Evolutionary conservation across 2,888 invertebrate genomes (phyloP).

Genomic region (Drosophila affinis): DNA sequence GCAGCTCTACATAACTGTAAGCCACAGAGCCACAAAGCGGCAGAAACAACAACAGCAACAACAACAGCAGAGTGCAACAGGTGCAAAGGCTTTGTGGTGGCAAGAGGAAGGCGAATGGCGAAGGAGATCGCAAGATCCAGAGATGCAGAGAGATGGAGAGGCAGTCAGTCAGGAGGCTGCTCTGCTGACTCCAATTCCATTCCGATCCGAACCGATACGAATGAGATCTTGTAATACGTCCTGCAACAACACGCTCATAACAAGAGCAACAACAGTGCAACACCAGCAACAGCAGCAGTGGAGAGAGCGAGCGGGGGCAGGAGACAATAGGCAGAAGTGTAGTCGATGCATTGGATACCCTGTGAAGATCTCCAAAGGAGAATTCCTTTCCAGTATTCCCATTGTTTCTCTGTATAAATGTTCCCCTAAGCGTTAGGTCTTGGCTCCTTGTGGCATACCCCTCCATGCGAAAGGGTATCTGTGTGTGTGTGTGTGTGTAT

Average conservation of each 20-base stretch:
- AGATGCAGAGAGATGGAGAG: neutral
- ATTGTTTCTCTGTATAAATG: too few species aligned
- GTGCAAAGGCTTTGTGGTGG: slow-evolving; percentile 35
- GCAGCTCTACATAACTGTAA: slow-evolving; percentile 65
- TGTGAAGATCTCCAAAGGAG: neutral
- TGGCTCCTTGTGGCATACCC: neutral
- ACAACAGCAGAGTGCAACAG: slow-evolving; percentile 24
- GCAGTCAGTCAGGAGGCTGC: slow-evolving; percentile 8
- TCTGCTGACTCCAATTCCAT: slow-evolving; percentile 39
- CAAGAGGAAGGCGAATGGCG: slow-evolving; percentile 20
- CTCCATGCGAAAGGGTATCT: neutral
- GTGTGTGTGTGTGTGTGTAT: neutral
- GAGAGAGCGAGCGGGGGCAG: neutral
- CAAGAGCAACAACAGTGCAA: slow-evolving; percentile 29
- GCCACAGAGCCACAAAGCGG: slow-evolving; percentile 21
- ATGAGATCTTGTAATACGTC: slow-evolving; percentile 68
- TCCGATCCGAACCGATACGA: slow-evolving; percentile 18
- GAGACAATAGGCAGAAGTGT: slow-evolving; percentile 1
- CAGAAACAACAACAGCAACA: slow-evolving; percentile 28
- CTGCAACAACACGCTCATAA: slow-evolving; percentile 57
- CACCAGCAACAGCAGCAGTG: neutral
- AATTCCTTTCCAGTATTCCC: too few species aligned
- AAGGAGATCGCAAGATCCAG: too few species aligned
- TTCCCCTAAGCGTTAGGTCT: neutral
- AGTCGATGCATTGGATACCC: neutral